Conservation (phyloP, 2,797 vertebrate species). For the Sebastes taczanowskii region DNA sequence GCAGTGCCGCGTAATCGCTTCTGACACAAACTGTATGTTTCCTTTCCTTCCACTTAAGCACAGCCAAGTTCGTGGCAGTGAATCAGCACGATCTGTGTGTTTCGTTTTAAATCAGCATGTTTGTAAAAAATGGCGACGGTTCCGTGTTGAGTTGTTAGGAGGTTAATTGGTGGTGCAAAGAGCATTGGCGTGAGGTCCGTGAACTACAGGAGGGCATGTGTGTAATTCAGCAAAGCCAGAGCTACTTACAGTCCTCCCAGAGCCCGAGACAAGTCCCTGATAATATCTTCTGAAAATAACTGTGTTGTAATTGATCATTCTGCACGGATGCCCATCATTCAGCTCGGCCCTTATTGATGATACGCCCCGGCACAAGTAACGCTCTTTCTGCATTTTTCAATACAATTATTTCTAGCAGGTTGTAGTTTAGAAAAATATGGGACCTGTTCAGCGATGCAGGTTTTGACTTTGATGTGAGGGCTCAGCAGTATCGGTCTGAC, state of each 20-base stretch:
- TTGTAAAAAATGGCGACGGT: not conserved
- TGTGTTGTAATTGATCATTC: constrained; percentile 42
- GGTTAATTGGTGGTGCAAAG: constrained; percentile 16
- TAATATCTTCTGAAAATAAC: constrained; percentile 46
- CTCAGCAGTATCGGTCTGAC: constrained; percentile 10
- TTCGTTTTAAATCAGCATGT: not conserved
- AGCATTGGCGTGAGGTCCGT: not conserved
- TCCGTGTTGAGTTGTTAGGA: not conserved
- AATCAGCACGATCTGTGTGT: not conserved
- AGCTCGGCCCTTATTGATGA: constrained; percentile 4
- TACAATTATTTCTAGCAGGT: constrained; percentile 12
- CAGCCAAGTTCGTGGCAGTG: not conserved
- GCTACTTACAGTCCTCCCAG: constrained; percentile 3
- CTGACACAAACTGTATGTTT: not conserved
- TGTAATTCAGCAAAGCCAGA: constrained; percentile 12
- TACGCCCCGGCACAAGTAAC: not conserved
- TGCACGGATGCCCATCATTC: constrained; percentile 17
- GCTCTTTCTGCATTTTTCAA: constrained; percentile 6
- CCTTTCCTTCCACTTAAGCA: not conserved
- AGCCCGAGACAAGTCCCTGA: constrained; percentile 15
- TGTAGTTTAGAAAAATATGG: constrained; percentile 3
- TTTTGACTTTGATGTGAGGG: constrained; percentile 19
- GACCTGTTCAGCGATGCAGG: constrained; percentile 5
- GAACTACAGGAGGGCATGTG: not conserved
- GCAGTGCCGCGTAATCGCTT: not conserved